Base-by-base conservation (phyloP, 2,113 vertebrate genomes). In the Nestor notabilis region DNA sequence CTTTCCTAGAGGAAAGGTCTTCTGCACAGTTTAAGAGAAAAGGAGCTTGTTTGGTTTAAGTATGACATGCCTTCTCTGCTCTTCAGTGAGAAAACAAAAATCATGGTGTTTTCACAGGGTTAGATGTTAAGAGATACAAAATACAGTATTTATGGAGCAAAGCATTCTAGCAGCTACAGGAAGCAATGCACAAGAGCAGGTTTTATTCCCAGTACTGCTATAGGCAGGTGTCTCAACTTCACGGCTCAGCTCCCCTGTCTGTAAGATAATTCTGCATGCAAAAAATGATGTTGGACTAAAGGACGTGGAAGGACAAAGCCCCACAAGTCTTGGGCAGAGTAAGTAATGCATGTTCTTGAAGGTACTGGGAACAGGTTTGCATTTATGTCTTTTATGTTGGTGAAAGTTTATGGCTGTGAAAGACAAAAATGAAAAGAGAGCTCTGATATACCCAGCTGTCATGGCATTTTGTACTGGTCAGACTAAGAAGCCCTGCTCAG, bases 171-270 rank as follows among this genome's bases (percentile, higher is more conserved):
- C 61, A 74, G 61, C 61, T 56, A 50, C 31, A 56, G 23, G 31
- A 61, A 75, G 27, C 1, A 0, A 19, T 37, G 37, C 18, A 29
- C 11, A 65, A 37, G n/a, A 1, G 10, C 49, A 70, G 29, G 44
- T 33, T 84, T 60, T 35, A 35, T 7, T 69, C 21, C 44, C 68
- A 33, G 27, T 4, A 23, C 56, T 47, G 33, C 60, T 13, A 20
- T 0, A 4, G 49, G 2, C 18, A 55, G 17, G 46, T 13, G 3
- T 13, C 44, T 50, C 33, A 52, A 20, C 53, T 39, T 43, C 24
- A 88, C 0, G 0, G 10, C 29, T 47, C n/a, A 8, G 37, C 16
- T 74, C 21, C n/a, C 25, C 9, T 2, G 15, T 8, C 68, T n/a
- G 44, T 52, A 66, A 29, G 80, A 66, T 10, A 33, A 7, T 78